Evolutionary conservation across 2,888 invertebrate species (phyloP), one percentile per base, ranked within the genome.

Genomic region (Oscheius sp.): DNA sequence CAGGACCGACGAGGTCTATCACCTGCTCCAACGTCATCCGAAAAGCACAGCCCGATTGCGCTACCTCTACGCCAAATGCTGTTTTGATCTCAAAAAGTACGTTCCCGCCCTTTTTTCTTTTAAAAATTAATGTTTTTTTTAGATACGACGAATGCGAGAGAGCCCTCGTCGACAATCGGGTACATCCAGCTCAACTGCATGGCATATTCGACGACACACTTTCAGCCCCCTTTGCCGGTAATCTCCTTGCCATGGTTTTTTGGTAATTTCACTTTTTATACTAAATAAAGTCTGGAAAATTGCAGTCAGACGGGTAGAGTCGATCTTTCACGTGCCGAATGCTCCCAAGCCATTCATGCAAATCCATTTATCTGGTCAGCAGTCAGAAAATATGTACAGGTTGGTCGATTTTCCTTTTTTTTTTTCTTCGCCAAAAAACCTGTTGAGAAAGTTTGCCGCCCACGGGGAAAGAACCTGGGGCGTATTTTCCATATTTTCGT

Each of bases 21-120:
- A 73, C 33, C 50, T 76, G 33, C 70, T 78, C 2, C 35, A 37
- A 9, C 47, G n/a, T 21, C 50, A 59, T 33, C 59, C 70, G 11
- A 63, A 74, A 33, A 35, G n/a, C 10, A 11, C 60, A 48, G 63
- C 74, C 11, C 63, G 78, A 11, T 55, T 83, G n/a, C 76, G 80
- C 7, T 87, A 77, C 62, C 59, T 88, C 29, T 85, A 83, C 71
- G 87, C 86, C 11, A 84, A 77, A 58, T 80, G 84, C 50, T 84
- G 85, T 48, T 87, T 72, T 71, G 84, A 84, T 70, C 71, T 86
- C 55, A 78, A 79, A 50, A 82, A 84, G 87, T 87, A 33, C 60
- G 21, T 21, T 21, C 21, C 21, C 21, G 21, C 21, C 21, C 21
- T 21, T 81, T 70, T 48, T 9, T 62, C 57, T 35, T 10, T 33